Evolutionary conservation across 2,113 vertebrate genomes (phyloP).

Genomic region (Orientallactaga bullata): DNA sequence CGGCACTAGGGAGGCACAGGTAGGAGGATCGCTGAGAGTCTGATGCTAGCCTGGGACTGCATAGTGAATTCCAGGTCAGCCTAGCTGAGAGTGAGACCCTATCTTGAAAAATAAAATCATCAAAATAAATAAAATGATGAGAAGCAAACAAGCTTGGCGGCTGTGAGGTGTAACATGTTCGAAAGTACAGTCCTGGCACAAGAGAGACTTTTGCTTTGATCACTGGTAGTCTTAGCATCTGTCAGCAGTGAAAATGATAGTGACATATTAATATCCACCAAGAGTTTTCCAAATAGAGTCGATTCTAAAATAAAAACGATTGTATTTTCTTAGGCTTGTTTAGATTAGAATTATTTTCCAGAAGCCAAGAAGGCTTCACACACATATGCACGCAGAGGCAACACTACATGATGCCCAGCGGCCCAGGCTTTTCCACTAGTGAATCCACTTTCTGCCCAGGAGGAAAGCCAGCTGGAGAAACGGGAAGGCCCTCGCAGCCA

Average conservation of each 20-base stretch:
- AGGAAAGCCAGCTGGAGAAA: neutral
- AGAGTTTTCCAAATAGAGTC: neutral
- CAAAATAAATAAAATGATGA: too few species aligned
- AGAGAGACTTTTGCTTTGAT: neutral
- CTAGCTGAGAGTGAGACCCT: too few species aligned
- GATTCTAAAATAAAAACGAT: neutral
- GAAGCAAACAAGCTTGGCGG: too few species aligned
- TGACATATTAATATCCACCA: constrained; percentile 26
- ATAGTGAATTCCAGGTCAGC: too few species aligned
- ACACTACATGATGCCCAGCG: neutral
- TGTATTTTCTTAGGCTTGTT: too few species aligned
- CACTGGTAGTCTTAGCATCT: constrained; percentile 13
- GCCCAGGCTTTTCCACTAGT: neutral
- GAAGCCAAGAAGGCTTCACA: neutral
- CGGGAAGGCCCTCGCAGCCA: neutral
- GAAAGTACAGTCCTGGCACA: neutral
- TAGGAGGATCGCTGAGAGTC: too few species aligned
- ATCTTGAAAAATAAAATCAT: too few species aligned
- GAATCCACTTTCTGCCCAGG: constrained; percentile 14
- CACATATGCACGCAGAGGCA: neutral
- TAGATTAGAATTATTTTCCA: constrained; percentile 40
- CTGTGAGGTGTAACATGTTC: too few species aligned
- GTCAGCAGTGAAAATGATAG: neutral
- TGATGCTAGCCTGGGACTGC: too few species aligned
- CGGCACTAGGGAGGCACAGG: too few species aligned